Evolutionary conservation across 1,140 invertebrate genomes (phyloP).

Genomic region (Sitophilus oryzae): DNA sequence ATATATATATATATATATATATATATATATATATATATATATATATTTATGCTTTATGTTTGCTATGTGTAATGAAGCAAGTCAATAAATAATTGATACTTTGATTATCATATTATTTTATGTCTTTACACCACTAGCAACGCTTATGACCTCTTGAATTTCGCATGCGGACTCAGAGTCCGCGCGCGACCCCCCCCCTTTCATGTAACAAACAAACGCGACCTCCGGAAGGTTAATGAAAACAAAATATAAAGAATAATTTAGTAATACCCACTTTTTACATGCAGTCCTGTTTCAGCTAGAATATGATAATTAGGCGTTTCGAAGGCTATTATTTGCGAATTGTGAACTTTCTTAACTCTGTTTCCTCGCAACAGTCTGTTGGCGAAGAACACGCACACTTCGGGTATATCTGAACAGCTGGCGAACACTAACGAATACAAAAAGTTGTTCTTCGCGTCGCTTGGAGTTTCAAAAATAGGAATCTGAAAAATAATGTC

Average conservation of each 20-base stretch:
- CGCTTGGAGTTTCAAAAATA: conserved; percentile 82
- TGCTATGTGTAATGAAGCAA: no score
- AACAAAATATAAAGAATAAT: neutral
- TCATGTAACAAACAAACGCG: no score
- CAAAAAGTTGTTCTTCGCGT: conserved; percentile 91
- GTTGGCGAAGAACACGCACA: conserved; percentile 85
- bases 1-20: no score
- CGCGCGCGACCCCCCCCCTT: no score
- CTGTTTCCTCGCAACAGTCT: conserved; percentile 88
- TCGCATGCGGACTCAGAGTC: no score
- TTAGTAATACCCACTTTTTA: conserved; percentile 48
- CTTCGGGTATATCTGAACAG: conserved; percentile 86
- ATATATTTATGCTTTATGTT: no score
- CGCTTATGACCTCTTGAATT: no score
- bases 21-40: no score
- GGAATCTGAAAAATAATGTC: conserved; percentile 63
- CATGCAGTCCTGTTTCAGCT: conserved; percentile 73
- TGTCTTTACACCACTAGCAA: no score
- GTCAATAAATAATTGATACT: no score
- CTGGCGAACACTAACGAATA: conserved; percentile 88
- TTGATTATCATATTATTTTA: no score
- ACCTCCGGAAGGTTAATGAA: no score
- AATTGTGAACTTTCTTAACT: conserved; percentile 75
- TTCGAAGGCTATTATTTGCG: conserved; percentile 79
- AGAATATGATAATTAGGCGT: conserved; percentile 83